These are phyloP conservation scores for Lasioglossum albipes DNA, from an alignment of 1,140 invertebrate genomes.

Conservation along the genomic window DNA sequence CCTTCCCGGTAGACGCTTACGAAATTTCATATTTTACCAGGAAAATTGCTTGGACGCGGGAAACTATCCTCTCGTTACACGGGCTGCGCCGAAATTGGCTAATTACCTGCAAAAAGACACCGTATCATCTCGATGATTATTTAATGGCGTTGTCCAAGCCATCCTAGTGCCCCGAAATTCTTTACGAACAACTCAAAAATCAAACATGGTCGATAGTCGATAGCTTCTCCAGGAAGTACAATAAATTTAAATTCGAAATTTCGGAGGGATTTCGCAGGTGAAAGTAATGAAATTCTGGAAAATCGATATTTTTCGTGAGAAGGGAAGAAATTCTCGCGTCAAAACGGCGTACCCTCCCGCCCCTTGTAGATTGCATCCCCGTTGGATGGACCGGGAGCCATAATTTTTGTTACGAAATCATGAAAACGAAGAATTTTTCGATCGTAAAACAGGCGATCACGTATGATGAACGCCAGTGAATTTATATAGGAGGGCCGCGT, in stretches of 20 bases:
- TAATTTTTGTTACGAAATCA: constrained; percentile 5
- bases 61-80: neutral
- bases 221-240: no score
- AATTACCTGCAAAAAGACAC: no score
- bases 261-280: no score
- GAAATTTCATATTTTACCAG: neutral
- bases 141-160: no score
- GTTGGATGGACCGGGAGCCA: neutral
- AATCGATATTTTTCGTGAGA: no score
- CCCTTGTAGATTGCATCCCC: neutral
- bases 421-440: neutral
- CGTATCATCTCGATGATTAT: no score
- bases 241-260: no score
- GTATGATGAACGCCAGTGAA: neutral
- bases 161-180: no score
- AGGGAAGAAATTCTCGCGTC: no score
- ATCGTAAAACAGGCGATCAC: neutral
- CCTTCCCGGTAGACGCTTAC: neutral
- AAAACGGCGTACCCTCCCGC: neutral
- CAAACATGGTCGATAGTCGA: no score
- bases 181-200: no score
- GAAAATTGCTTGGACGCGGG: neutral
- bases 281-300: no score
- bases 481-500: neutral
- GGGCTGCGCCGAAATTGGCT: neutral